Evolutionary conservation across 1,140 invertebrate genomes (phyloP).

Genomic region (Cotesia glomerata): DNA sequence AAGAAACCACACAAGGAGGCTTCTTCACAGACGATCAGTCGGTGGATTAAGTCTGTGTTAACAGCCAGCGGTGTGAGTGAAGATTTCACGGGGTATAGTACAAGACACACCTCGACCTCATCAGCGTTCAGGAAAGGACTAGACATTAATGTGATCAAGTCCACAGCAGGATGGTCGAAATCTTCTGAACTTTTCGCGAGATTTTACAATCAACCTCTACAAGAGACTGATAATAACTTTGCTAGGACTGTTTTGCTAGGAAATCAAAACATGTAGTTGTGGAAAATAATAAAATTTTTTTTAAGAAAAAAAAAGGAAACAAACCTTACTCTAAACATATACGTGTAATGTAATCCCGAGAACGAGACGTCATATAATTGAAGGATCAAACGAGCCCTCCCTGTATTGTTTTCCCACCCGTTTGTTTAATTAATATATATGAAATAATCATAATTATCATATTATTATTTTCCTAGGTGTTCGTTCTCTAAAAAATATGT

Average conservation of each 20-base stretch:
- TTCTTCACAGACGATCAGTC: neutral
- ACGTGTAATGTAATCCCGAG: neutral
- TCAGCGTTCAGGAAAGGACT: neutral
- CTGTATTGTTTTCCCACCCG: too few species aligned
- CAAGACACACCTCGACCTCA: neutral
- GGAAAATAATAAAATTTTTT: too few species aligned
- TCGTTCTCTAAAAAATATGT: neutral
- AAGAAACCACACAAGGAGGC: neutral
- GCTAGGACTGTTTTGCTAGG: neutral
- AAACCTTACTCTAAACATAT: neutral
- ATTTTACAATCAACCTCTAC: slow-evolving; percentile 6
- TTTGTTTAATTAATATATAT: too few species aligned
- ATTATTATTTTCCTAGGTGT: neutral
- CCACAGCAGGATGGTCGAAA: slow-evolving; percentile 1
- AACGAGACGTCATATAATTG: neutral
- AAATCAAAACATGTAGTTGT: neutral
- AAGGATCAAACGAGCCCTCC: neutral
- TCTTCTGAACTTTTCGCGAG: neutral
- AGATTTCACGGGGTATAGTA: neutral
- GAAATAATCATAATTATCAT: neutral
- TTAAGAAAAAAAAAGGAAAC: too few species aligned
- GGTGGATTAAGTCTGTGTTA: slow-evolving; percentile 3
- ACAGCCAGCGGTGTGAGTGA: neutral
- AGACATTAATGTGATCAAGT: neutral
- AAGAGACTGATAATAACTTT: neutral